phyloP scores from a whole-genome alignment of 1,140 invertebrate genomes.

The Drepana arcuata region DNA sequence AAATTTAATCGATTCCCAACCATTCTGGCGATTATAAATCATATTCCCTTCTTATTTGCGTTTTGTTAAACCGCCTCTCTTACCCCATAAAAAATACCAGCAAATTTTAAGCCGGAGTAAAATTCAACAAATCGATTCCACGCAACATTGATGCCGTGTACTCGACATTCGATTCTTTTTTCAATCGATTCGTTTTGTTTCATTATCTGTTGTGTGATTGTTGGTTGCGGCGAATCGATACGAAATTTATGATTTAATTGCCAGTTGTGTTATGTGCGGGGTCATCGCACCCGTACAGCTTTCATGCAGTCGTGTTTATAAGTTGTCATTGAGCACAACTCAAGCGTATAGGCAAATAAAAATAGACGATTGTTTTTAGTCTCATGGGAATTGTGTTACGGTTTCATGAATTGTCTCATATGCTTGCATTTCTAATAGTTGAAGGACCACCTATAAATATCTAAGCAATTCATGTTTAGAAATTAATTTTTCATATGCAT shows the following conservation, averaged over 20 bases:
- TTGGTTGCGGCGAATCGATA: conserved; percentile 53
- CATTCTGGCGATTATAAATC: too few relatives aligned
- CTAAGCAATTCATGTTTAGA: too few relatives aligned
- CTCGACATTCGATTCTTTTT: conserved; percentile 32
- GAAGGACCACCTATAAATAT: too few relatives aligned
- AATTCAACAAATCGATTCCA: conserved; percentile 43
- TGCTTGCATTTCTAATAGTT: background rate
- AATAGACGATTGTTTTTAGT: background rate
- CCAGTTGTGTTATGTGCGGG: conserved; percentile 37
- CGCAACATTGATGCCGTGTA: conserved; percentile 27
- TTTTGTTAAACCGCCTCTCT: conserved; percentile 36
- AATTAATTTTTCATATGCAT: too few relatives aligned
- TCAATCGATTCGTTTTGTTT: conserved; percentile 51
- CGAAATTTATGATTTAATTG: conserved; percentile 67
- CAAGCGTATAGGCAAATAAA: background rate
- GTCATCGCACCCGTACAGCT: conserved; percentile 28
- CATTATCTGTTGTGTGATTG: conserved; percentile 63
- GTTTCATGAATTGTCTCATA: background rate
- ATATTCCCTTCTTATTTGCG: conserved; percentile 28
- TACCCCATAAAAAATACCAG: conserved; percentile 15
- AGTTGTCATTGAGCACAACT: background rate
- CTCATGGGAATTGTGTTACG: background rate
- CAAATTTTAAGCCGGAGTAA: conserved; percentile 42
- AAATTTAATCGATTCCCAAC: too few relatives aligned
- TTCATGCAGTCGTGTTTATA: background rate